A percentile compares a stretch with the other conserved stretches of the same genome.
phyloP scores from a whole-genome alignment of 2,888 invertebrate genomes.

The Apoda limacodes region DNA sequence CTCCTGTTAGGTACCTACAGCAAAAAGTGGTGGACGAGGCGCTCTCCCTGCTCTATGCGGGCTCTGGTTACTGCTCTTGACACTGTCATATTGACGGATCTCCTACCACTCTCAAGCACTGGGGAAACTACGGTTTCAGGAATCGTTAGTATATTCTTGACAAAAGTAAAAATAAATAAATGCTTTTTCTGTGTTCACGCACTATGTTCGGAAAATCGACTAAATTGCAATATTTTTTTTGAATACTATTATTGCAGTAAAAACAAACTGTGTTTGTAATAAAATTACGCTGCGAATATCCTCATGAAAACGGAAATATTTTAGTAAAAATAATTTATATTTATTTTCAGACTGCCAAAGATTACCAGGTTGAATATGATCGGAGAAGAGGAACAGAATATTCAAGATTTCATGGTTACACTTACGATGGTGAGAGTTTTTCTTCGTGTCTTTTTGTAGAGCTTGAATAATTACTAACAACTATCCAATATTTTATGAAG shows the following conservation, averaged over 20 bases:
- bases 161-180: no score
- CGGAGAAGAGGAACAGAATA: conserved; percentile 83
- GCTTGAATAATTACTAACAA: no score
- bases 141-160: conserved; percentile 73
- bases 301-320: no score
- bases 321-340: no score
- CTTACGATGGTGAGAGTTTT: conserved; percentile 84
- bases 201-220: no score
- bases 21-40: conserved; percentile 79
- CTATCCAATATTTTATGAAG: no score
- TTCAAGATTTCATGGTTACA: conserved; percentile 96
- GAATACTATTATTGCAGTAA: no score
- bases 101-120: conserved; percentile 87
- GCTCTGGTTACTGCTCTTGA: conserved; percentile 85
- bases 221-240: no score
- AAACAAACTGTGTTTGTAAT: no score
- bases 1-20: conserved; percentile 91
- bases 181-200: no score
- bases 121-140: conserved; percentile 90
- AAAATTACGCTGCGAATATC: no score
- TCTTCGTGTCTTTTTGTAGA: no score
- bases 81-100: conserved; percentile 89
- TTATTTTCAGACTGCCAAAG: conserved; percentile 82
- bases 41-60: conserved; percentile 75
- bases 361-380: conserved; percentile 89